phyloP scores from a whole-genome alignment of 1,140 invertebrate species.

The Bradynema listronoti region DNA sequence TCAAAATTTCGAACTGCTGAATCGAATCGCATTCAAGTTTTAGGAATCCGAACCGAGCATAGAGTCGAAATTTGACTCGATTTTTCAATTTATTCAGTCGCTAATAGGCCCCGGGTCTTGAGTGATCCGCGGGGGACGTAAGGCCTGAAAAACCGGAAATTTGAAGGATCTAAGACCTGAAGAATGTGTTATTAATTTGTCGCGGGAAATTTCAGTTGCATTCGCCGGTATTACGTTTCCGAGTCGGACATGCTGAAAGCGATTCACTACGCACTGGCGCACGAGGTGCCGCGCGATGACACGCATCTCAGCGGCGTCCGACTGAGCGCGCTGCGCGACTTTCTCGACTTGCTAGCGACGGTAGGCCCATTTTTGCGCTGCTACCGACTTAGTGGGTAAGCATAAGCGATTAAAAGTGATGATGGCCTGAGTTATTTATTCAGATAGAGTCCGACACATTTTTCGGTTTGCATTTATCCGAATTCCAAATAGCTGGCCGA shows the following conservation, averaged over 20 bases:
- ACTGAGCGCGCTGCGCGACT: slow-evolving; percentile 48
- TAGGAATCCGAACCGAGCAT: too few relatives aligned
- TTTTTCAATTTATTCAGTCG: too few relatives aligned
- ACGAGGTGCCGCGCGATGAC: slow-evolving; percentile 40
- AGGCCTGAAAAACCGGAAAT: too few relatives aligned
- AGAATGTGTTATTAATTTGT: slow-evolving; percentile 1
- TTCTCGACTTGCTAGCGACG: slow-evolving; percentile 52
- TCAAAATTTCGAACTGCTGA: too few relatives aligned
- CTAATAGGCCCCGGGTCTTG: too few relatives aligned
- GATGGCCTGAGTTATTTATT: too few relatives aligned
- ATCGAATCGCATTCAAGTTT: too few relatives aligned
- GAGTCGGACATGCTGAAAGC: slow-evolving; percentile 57
- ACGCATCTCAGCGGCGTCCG: slow-evolving; percentile 43
- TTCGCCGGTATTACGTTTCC: slow-evolving; percentile 48
- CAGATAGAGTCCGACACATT: too few relatives aligned
- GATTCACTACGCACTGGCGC: slow-evolving; percentile 40
- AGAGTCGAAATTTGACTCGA: not conserved
- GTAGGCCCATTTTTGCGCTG: slow-evolving; percentile 32
- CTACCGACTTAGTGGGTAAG: too few relatives aligned
- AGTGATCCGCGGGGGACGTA: not conserved
- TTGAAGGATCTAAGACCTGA: slow-evolving; percentile 23
- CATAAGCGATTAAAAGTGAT: too few relatives aligned
- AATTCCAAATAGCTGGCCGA: too few relatives aligned
- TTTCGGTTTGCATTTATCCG: too few relatives aligned
- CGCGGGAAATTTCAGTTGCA: slow-evolving; percentile 26